A percentile compares a stretch with the other conserved stretches of the same genome.
Evolutionary conservation across 2,113 vertebrate species (phyloP).

Genomic region (Sitta europaea): DNA sequence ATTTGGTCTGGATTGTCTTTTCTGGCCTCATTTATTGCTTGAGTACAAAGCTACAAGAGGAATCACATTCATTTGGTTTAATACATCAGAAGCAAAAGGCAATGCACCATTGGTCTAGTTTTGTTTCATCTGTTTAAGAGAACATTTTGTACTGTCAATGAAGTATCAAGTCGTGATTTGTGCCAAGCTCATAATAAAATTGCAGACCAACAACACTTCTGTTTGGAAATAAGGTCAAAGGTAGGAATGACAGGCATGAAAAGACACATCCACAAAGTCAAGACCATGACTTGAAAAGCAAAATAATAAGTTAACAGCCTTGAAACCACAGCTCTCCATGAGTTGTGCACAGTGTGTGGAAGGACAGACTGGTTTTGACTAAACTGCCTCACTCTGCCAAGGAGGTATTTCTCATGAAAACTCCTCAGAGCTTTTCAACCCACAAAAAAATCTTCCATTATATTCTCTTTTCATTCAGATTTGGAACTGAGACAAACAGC

Average conservation of each 20-base stretch:
- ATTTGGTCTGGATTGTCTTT: background rate
- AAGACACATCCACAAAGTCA: background rate
- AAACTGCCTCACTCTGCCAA: background rate
- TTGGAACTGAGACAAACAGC: constrained; percentile 2
- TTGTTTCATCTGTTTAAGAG: background rate
- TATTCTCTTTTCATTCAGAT: background rate
- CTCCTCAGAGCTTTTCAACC: background rate
- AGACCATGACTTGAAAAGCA: background rate
- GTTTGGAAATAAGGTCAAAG: background rate
- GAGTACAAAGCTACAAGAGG: background rate
- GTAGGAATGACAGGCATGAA: background rate
- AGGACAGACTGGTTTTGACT: background rate
- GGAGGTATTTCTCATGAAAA: background rate
- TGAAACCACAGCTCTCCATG: background rate
- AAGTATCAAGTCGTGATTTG: background rate
- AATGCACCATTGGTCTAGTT: background rate
- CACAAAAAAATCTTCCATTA: background rate
- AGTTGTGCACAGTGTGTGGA: background rate
- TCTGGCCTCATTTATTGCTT: background rate
- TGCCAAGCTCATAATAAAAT: background rate
- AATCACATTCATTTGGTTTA: background rate
- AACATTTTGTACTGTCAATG: background rate
- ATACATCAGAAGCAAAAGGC: background rate
- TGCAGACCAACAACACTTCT: background rate
- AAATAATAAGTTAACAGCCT: background rate